Conservation (phyloP, 2,888 invertebrate species). For the Dryomyza anilis region DNA sequence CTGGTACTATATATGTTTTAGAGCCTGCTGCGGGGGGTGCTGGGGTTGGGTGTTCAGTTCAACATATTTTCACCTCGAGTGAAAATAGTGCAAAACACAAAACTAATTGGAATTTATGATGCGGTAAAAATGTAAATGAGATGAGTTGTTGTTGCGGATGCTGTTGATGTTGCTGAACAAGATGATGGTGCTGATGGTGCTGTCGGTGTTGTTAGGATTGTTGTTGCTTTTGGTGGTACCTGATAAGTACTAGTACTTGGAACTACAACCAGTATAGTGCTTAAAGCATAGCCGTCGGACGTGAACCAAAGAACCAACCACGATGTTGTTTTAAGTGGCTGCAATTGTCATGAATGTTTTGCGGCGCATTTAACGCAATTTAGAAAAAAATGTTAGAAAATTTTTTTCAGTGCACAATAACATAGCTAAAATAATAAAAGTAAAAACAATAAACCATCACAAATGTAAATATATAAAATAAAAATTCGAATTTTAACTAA, state of each 20-base stretch:
- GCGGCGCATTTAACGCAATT: background rate
- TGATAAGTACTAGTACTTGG: background rate
- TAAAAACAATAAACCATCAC: too few species aligned
- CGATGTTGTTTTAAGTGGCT: too few species aligned
- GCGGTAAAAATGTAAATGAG: slow-evolving; percentile 24
- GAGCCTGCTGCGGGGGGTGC: background rate
- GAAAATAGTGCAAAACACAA: slow-evolving; percentile 12
- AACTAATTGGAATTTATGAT: slow-evolving; percentile 26
- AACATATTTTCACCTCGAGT: background rate
- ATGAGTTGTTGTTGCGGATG: slow-evolving; percentile 4
- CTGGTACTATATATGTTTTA: too few species aligned
- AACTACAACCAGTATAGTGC: too few species aligned
- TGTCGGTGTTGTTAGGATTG: background rate
- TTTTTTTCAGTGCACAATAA: too few species aligned
- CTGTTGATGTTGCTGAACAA: background rate
- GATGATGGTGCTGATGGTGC: background rate
- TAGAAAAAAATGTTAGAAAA: too few species aligned
- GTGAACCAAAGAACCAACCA: too few species aligned
- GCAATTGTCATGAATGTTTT: too few species aligned
- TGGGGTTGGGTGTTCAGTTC: background rate
- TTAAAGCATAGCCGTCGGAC: too few species aligned
- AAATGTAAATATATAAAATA: too few species aligned
- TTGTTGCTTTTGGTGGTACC: background rate
- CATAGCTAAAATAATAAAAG: too few species aligned
- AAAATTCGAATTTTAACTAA: too few species aligned